Base-by-base conservation (phyloP, 2,113 vertebrate genomes). In the Bostrychus sinensis region DNA sequence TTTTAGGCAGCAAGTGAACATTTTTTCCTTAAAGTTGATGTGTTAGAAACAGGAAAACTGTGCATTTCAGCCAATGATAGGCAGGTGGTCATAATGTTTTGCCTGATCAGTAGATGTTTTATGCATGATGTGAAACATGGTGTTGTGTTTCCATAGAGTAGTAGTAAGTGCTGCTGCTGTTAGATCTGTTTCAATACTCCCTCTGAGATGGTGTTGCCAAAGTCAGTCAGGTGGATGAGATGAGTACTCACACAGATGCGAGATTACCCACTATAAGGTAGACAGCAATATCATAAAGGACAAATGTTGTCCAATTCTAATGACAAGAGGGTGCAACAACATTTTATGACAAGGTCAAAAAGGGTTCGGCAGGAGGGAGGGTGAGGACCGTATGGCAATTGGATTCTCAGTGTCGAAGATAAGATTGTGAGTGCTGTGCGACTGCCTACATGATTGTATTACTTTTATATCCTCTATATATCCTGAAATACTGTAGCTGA, bases 291-390 rank as follows among this genome's bases (percentile, higher is more conserved):
- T 60, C 67, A 66, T 80, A 80, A 87, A 64, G 77, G 71, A 80
- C 36, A 9, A 72, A 79, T 78, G 78, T 65, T 77, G 68, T 84
- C 71, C 81, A 83, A 74, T 80, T 84, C 63, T 66, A 82, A 78
- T 56, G 74, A 82, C 78, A 69, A 67, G 73, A 67, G 1, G 20
- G 22, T 68, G 62, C 59, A 70, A 75, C 67, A 82, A 66, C 68
- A 84, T 82, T 84, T 80, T 78, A 66, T 73, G 75, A 73, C 81
- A 87, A 87, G 83, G 83, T 89, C 85, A 83, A 72, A 62, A 45
- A 53, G 54, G 36, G 77, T 77, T 72, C 68, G 38, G 20, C 5
- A 16, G 43, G 25, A 25, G 53, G 61, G 58, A 45, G 60, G 63
- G 63, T 36, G 48, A 3, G 56, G 20, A 42, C 9, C 3, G 5